A percentile compares a stretch with the other conserved stretches of the same genome.
Conservation (phyloP, 2,113 vertebrate species). For the Carettochelys insculpta region DNA sequence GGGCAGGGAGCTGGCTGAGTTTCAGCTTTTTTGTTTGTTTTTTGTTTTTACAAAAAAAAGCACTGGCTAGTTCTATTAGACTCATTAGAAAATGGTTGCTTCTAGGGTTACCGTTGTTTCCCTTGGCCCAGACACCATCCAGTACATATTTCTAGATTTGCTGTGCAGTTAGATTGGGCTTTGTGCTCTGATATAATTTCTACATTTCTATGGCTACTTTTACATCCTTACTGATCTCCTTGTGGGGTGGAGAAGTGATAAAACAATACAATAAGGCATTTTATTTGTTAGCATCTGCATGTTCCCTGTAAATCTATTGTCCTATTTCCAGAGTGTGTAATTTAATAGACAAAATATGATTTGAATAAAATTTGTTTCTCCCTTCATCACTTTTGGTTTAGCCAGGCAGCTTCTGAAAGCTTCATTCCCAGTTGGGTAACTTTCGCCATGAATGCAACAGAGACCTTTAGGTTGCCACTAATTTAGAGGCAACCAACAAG, state of each 20-base stretch:
- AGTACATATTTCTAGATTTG: background rate
- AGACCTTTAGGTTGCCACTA: slow-evolving; percentile 8
- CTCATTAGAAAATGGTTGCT: background rate
- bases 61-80: background rate
- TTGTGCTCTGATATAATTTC: background rate
- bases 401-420: background rate
- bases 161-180: background rate
- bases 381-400: background rate
- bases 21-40: too few species aligned
- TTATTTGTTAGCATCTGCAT: background rate
- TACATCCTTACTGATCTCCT: background rate
- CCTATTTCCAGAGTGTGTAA: background rate
- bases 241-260: background rate
- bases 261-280: background rate
- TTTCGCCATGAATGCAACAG: background rate
- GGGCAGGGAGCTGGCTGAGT: too few species aligned
- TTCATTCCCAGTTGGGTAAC: background rate
- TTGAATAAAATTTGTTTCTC: background rate
- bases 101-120: background rate
- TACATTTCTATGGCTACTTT: background rate
- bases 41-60: too few species aligned
- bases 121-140: background rate
- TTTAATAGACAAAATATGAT: background rate
- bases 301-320: background rate
- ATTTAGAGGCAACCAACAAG: slow-evolving; percentile 23